A percentile compares a stretch with the other conserved stretches of the same genome.
Conservation (phyloP, 1,140 invertebrate genomes). For the Melipona quadrifasciata region DNA sequence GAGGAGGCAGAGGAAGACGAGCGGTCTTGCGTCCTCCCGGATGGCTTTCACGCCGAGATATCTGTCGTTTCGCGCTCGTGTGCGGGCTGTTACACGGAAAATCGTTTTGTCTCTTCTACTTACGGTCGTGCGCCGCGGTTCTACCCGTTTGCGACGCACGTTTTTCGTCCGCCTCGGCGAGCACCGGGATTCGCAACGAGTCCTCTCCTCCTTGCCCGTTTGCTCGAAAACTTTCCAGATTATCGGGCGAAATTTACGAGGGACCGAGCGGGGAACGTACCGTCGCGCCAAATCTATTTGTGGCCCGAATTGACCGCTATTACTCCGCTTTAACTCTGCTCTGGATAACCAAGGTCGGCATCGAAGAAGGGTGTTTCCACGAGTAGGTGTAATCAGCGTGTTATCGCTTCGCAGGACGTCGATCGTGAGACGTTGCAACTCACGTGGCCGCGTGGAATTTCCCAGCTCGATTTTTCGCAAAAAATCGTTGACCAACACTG, state of each 20-base stretch:
- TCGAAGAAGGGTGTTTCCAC: slow-evolving; percentile 34
- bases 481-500: background rate
- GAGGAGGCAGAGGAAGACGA: too few species aligned
- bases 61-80: background rate
- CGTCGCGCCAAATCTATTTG: slow-evolving; percentile 64
- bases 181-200: slow-evolving; percentile 37
- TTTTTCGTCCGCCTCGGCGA: slow-evolving; percentile 47
- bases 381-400: slow-evolving; percentile 24
- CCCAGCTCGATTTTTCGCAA: background rate
- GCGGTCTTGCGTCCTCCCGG: too few species aligned
- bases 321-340: slow-evolving; percentile 32
- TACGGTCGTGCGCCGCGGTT: background rate
- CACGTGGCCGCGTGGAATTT: background rate
- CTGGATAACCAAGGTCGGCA: slow-evolving; percentile 52
- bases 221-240: slow-evolving; percentile 62
- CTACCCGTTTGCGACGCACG: slow-evolving; percentile 11
- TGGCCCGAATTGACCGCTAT: slow-evolving; percentile 57
- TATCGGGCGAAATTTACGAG: slow-evolving; percentile 61
- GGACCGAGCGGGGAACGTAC: slow-evolving; percentile 28
- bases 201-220: slow-evolving; percentile 33
- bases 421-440: background rate
- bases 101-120: slow-evolving; percentile 1
- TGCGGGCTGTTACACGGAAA: background rate
- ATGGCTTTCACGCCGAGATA: background rate
- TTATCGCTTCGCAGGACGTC: background rate